A percentile compares a stretch with the other conserved stretches of the same genome.
Evolutionary conservation across 2,797 vertebrate species (phyloP).

Genomic region (Hippopotamyrus pictus): DNA sequence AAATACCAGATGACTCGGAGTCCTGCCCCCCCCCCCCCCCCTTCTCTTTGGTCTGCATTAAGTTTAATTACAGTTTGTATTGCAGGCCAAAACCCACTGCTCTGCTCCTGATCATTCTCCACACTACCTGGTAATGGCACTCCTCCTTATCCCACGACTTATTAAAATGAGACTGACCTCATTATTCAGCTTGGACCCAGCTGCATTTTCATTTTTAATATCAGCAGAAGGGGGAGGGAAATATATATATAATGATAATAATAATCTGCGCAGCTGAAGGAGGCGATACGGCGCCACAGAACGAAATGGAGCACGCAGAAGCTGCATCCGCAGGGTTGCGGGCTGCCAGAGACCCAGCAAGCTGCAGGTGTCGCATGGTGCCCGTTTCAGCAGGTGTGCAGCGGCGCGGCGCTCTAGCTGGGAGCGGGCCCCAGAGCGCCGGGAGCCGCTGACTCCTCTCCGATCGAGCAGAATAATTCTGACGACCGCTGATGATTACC

Average conservation of each 20-base stretch:
- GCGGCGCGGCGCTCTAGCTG: constrained; percentile 7
- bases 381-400: constrained; percentile 54
- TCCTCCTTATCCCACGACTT: constrained; percentile 46
- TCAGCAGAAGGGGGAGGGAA: constrained; percentile 53
- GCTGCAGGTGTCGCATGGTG: constrained; percentile 61
- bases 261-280: constrained; percentile 17
- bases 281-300: constrained; percentile 4
- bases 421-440: constrained; percentile 40
- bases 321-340: constrained; percentile 14
- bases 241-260: constrained; percentile 21
- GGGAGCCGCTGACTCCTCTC: constrained; percentile 49
- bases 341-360: constrained; percentile 7
- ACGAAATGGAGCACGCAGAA: constrained; percentile 13
- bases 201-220: constrained; percentile 64
- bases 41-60: constrained; percentile 20
- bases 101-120: constrained; percentile 20
- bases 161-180: constrained; percentile 64
- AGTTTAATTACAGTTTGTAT: constrained; percentile 29
- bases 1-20: constrained; percentile 21
- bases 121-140: constrained; percentile 21
- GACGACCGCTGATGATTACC: constrained; percentile 55
- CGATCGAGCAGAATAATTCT: constrained; percentile 50
- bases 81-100: constrained; percentile 24
- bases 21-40: background rate
- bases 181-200: constrained; percentile 62